These are phyloP conservation scores for Craniophora ligustri DNA, from an alignment of 2,888 invertebrate genomes.

Conservation along the genomic window DNA sequence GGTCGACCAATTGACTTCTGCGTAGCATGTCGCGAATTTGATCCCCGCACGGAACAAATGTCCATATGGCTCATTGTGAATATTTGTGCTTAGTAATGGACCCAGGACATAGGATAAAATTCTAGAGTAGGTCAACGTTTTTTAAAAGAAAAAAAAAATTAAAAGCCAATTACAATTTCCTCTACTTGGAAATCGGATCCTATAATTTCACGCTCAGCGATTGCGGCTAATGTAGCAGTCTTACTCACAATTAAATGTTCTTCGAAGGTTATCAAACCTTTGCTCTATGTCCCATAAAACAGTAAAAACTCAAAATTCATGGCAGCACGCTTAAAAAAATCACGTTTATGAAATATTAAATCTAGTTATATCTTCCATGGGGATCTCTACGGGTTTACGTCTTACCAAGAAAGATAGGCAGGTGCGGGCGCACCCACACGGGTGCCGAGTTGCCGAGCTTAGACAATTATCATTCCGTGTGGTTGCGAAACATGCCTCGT, in stretches of 20 bases:
- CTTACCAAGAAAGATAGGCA: slow-evolving; percentile 76
- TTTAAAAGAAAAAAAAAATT: no score
- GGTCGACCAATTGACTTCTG: no score
- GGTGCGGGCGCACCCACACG: slow-evolving; percentile 75
- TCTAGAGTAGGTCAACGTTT: no score
- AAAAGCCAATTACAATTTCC: no score
- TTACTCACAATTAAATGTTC: neutral
- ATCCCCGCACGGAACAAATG: no score
- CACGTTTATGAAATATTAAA: slow-evolving; percentile 87
- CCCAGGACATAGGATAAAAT: no score
- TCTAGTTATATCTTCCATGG: slow-evolving; percentile 75
- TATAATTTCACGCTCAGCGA: no score
- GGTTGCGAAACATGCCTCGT: slow-evolving; percentile 86
- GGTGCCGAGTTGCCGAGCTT: slow-evolving; percentile 61
- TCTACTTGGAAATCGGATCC: no score
- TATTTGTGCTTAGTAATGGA: no score
- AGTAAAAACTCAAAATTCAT: slow-evolving; percentile 67
- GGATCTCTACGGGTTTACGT: slow-evolving; percentile 67
- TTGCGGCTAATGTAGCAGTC: neutral
- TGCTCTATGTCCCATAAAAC: neutral
- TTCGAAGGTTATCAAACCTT: neutral
- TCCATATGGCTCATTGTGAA: no score
- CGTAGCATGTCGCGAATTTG: no score
- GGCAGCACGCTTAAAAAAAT: slow-evolving; percentile 76
- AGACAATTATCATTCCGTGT: slow-evolving; percentile 85